phyloP scores from a whole-genome alignment of 2,888 invertebrate genomes.

The Molorchus minor region DNA sequence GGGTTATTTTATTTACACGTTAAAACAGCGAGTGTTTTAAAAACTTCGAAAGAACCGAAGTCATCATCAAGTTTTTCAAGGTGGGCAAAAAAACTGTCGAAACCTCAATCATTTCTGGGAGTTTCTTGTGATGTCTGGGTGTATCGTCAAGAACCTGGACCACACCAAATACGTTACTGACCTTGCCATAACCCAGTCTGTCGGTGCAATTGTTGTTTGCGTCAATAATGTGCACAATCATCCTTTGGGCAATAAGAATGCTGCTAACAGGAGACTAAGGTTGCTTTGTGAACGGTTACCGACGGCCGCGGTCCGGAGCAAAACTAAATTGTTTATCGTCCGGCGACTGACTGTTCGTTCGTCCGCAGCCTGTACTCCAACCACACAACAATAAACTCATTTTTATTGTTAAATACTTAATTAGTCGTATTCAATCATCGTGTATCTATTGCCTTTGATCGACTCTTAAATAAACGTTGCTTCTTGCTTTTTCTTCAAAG shows the following conservation, averaged over 20 bases:
- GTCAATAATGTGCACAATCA: constrained; percentile 61
- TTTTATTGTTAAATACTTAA: constrained; percentile 42
- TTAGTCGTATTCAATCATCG: constrained; percentile 39
- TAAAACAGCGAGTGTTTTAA: too few species aligned
- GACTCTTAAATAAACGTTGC: constrained; percentile 33
- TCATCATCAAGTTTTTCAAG: too few species aligned
- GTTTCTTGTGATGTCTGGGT: constrained; percentile 2
- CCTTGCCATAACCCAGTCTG: constrained; percentile 58
- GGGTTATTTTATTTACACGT: too few species aligned
- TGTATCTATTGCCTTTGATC: constrained; percentile 36
- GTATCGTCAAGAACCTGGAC: constrained; percentile 42
- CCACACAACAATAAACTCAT: constrained; percentile 38
- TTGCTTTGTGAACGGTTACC: constrained; percentile 30
- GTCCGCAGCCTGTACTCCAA: constrained; percentile 10
- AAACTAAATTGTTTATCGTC: constrained; percentile 44
- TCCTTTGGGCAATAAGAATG: constrained; percentile 59
- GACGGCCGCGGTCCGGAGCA: constrained; percentile 32
- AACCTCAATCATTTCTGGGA: constrained; percentile 11
- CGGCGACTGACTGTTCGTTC: constrained; percentile 13
- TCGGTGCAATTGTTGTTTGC: constrained; percentile 62
- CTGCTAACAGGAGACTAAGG: constrained; percentile 50
- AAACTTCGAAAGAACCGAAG: too few species aligned
- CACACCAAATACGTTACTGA: constrained; percentile 58
- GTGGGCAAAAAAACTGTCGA: neutral
- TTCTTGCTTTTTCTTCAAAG: constrained; percentile 32